Base-by-base conservation (phyloP, 64 coral and sea anemone genomes). In the Montipora foliosa region DNA sequence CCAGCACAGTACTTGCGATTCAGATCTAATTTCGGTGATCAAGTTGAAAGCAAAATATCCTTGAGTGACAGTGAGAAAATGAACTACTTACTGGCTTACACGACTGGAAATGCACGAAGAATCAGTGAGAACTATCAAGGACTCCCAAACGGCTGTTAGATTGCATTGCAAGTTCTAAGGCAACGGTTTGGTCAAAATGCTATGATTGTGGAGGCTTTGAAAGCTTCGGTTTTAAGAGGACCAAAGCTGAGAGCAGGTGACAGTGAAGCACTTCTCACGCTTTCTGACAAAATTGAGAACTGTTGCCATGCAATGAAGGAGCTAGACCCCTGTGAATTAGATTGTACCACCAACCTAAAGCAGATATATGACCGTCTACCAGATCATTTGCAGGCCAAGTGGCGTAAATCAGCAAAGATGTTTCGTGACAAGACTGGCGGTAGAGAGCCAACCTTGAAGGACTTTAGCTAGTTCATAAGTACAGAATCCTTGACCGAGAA, bases 41-140 rank as follows among this genome's bases (percentile, higher is more conserved):
- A 94, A 80, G 79, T 84, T 47, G 79, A 94, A 59, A 94, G 51
- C 88, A 87, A 78, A 89, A 64, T 77, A 78, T 89, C 87, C 29
- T 79, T 89, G 62, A 51, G 86, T 16, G 87, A 94, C 53, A 57
- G 53, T 57, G 53, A 57, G 2, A 57, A 57, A 57, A 57, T 57
- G 53, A 57, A 57, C 53, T 57, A 57, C 11, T 57, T 57, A 57
- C 53, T 57, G 53, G 53, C 53, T 57, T 57, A 57, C 53, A 57
- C 29, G 79, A 62, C 84, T 79, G 92, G 92, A 45, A 93, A 59
- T 21, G 77, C 92, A 15, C 60, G 79, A 37, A 21, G 80, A 88
- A 51, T 88, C 5, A 88, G 75, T 79, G 58, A 87, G 47, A 87
- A 55, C 53, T 92, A 92, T 48, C 67, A 92, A 45, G 81, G 90